Evolutionary conservation across 2,113 vertebrate genomes (phyloP).

Genomic region (Melanocharis versteri): DNA sequence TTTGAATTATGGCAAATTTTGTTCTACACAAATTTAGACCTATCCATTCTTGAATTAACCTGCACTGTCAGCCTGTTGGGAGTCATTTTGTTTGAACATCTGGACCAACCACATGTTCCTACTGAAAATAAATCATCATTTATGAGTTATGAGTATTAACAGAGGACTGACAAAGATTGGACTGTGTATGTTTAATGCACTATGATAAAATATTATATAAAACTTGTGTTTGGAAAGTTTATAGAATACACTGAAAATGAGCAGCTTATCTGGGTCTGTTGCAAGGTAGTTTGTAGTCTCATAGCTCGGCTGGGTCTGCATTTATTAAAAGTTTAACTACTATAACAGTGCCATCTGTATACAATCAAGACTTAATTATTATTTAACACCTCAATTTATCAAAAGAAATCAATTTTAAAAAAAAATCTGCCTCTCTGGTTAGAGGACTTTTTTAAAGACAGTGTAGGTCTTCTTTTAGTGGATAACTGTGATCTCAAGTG

Average conservation of each 20-base stretch:
- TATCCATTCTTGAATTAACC: conserved; percentile 55
- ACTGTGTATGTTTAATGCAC: background rate
- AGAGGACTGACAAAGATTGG: background rate
- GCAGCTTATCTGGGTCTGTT: background rate
- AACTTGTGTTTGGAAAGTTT: background rate
- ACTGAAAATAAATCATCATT: conserved; percentile 56
- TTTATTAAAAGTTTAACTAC: background rate
- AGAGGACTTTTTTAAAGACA: background rate
- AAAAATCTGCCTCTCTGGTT: background rate
- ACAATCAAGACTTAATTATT: background rate
- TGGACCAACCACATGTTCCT: conserved; percentile 61
- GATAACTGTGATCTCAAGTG: background rate
- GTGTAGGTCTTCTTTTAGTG: background rate
- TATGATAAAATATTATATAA: background rate
- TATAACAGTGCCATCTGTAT: background rate
- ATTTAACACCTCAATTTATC: background rate
- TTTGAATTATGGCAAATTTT: conserved; percentile 36
- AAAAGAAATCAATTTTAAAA: background rate
- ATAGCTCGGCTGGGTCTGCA: background rate
- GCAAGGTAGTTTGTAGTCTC: background rate
- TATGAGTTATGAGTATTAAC: conserved; percentile 29
- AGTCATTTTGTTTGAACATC: conserved; percentile 67
- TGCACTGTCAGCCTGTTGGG: conserved; percentile 51
- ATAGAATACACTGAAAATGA: background rate
- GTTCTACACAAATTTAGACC: conserved; percentile 46